Percentiles rank a stretch among this genome's conserved stretches.
These are phyloP conservation scores for Xiphorhynchus elegans DNA, from an alignment of 2,113 vertebrate genomes.

Conservation along the genomic window DNA sequence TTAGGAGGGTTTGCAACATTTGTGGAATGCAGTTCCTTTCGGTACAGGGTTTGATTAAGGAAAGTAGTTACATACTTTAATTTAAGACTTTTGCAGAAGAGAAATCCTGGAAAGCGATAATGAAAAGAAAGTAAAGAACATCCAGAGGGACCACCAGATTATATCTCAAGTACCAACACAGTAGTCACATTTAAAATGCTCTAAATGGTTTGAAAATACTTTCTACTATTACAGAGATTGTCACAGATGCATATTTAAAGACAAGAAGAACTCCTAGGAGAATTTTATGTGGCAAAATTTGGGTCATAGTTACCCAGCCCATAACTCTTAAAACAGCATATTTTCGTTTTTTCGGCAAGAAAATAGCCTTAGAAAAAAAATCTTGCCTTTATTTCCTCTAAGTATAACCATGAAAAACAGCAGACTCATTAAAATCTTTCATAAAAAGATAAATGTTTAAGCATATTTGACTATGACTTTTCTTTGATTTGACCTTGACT, in stretches of 20 bases:
- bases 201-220: neutral
- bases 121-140: neutral
- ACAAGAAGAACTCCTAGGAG: neutral
- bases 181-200: neutral
- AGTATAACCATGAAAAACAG: neutral
- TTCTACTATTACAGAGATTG: neutral
- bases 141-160: neutral
- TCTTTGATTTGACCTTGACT: conserved; percentile 47
- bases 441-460: neutral
- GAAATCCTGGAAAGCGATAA: neutral
- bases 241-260: conserved; percentile 11
- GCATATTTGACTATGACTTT: neutral
- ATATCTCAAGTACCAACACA: neutral
- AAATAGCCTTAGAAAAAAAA: neutral
- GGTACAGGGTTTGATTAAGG: neutral
- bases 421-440: neutral
- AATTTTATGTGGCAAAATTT: neutral
- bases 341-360: neutral
- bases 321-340: neutral
- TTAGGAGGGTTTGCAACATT: neutral
- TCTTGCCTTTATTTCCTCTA: neutral
- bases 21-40: neutral
- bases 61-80: neutral
- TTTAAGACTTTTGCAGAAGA: neutral
- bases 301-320: neutral